Percentiles rank a stretch among this genome's conserved stretches.
These are phyloP conservation scores for Drosophila ustulata DNA, from an alignment of 2,888 invertebrate genomes.

Conservation along the genomic window DNA sequence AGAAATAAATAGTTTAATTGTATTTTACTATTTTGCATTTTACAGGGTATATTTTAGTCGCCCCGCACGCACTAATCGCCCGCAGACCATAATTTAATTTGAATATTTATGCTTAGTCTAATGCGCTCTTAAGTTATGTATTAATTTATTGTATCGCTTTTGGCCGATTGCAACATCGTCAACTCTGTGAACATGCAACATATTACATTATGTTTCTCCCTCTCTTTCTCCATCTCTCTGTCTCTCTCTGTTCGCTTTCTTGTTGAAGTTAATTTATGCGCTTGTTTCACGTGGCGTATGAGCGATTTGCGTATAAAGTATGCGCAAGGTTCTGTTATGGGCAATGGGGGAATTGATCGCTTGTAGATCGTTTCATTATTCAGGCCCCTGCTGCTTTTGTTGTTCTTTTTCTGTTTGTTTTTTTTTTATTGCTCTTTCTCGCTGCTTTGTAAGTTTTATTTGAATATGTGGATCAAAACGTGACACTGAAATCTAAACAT, in stretches of 20 bases:
- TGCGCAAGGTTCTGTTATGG: conserved; percentile 4
- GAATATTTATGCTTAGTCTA: conserved; percentile 10
- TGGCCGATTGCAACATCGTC: conserved; percentile 9
- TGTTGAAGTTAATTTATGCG: conserved; percentile 17
- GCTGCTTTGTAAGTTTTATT: conserved; percentile 18
- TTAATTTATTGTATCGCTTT: conserved; percentile 19
- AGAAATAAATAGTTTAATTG: too few relatives aligned
- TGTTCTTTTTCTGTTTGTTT: not conserved
- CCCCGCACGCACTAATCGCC: not conserved
- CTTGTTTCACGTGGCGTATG: conserved; percentile 34
- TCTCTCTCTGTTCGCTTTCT: not conserved
- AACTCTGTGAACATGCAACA: conserved; percentile 13
- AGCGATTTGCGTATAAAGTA: conserved; percentile 30
- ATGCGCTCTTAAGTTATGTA: conserved; percentile 15
- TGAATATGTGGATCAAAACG: conserved; percentile 73
- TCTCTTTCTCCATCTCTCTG: not conserved
- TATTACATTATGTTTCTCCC: not conserved
- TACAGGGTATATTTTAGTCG: not conserved
- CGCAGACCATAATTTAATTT: conserved; percentile 6
- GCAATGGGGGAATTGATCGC: conserved; percentile 9
- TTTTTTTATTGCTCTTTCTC: conserved; percentile 12
- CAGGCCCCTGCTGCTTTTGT: conserved; percentile 8
- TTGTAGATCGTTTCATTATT: conserved; percentile 5
- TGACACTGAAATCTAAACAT: conserved; percentile 75
- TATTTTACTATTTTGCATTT: too few relatives aligned